These are phyloP conservation scores for Andricus quercusramuli DNA, from an alignment of 2,888 invertebrate species.

Conservation along the genomic window DNA sequence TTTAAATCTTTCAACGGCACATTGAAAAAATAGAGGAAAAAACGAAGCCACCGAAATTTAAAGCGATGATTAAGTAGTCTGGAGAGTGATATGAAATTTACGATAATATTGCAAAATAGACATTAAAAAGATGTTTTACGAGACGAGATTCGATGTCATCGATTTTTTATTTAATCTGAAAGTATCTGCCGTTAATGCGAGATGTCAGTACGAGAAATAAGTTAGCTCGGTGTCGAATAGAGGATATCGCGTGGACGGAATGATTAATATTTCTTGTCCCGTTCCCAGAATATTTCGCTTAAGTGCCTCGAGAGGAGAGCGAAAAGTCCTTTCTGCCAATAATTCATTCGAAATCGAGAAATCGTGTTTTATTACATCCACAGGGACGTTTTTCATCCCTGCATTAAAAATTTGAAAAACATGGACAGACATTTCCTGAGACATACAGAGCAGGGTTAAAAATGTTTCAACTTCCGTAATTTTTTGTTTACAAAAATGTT, in stretches of 20 bases:
- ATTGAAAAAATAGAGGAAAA: not conserved
- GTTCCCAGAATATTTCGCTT: conserved; percentile 48
- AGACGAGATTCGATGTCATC: conserved; percentile 6
- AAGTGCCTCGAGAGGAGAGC: not conserved
- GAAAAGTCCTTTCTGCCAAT: conserved; percentile 57
- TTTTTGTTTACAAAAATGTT: no score
- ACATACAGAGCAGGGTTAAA: conserved; percentile 42
- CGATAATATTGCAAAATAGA: not conserved
- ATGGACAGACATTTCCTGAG: conserved; percentile 24
- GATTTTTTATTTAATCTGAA: conserved; percentile 14
- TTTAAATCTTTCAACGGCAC: not conserved
- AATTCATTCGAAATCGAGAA: conserved; percentile 70
- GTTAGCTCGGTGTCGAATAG: conserved; percentile 44
- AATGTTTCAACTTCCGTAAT: no score
- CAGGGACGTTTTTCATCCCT: conserved; percentile 41
- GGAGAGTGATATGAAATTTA: not conserved
- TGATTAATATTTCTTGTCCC: conserved; percentile 60
- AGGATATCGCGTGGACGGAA: conserved; percentile 56
- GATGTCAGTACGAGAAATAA: conserved; percentile 16
- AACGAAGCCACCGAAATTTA: not conserved
- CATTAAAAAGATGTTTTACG: not conserved
- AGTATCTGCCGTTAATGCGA: conserved; percentile 3
- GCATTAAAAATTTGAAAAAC: conserved; percentile 9
- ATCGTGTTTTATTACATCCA: conserved; percentile 70
- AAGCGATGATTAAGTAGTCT: not conserved